Percentiles rank a stretch among this genome's conserved stretches.
Conservation (phyloP, 2,888 invertebrate genomes). For the Pherbina coryleti region DNA sequence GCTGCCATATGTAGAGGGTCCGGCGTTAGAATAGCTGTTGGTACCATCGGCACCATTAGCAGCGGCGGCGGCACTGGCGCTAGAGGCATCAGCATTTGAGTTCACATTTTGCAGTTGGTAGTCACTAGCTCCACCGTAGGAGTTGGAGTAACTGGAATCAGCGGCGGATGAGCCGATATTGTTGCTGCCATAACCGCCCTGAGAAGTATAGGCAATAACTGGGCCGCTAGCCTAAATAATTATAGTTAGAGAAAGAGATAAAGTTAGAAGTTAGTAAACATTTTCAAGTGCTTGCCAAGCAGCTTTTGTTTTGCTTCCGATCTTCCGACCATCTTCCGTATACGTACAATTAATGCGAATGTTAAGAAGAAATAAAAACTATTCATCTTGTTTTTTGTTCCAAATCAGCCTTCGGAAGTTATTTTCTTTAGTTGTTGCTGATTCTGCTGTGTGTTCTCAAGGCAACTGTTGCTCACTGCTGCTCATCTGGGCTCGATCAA, state of each 20-base stretch:
- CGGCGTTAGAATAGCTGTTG: constrained; percentile 36
- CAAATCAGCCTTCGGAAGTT: constrained; percentile 10
- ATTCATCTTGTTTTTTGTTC: constrained; percentile 57
- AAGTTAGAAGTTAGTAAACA: constrained; percentile 1
- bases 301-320: background rate
- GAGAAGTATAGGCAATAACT: constrained; percentile 39
- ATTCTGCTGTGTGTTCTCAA: constrained; percentile 49
- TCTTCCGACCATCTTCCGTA: background rate
- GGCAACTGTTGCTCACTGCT: constrained; percentile 60
- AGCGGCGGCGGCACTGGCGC: constrained; percentile 21
- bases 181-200: background rate
- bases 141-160: background rate
- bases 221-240: constrained; percentile 47
- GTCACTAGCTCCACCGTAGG: background rate
- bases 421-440: constrained; percentile 32
- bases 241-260: background rate
- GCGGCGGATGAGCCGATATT: background rate
- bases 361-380: constrained; percentile 60
- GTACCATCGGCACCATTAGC: constrained; percentile 44
- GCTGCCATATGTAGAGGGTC: constrained; percentile 50
- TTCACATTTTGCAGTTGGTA: constrained; percentile 24
- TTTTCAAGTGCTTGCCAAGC: background rate
- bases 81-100: constrained; percentile 9
- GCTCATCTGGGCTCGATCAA: constrained; percentile 51
- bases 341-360: constrained; percentile 66